These are phyloP conservation scores for Syngnathus typhle DNA, from an alignment of 2,113 vertebrate genomes.

Conservation along the genomic window DNA sequence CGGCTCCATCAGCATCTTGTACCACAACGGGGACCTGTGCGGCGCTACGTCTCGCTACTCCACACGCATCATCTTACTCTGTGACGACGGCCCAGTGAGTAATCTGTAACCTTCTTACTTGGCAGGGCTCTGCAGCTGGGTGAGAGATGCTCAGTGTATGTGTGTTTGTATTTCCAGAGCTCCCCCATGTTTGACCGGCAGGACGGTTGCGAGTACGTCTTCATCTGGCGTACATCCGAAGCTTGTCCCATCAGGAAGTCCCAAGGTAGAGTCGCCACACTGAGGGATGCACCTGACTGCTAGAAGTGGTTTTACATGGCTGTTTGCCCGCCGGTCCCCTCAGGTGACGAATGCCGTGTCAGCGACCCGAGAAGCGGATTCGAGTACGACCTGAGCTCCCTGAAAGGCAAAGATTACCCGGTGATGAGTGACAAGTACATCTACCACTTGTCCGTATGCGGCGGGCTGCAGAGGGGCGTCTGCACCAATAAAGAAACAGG, in stretches of 20 bases:
- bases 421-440: slow-evolving; percentile 70
- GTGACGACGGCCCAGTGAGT: slow-evolving; percentile 78
- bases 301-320: background rate
- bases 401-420: slow-evolving; percentile 68
- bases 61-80: slow-evolving; percentile 85
- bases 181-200: slow-evolving; percentile 80
- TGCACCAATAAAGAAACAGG: slow-evolving; percentile 53
- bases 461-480: slow-evolving; percentile 50
- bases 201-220: slow-evolving; percentile 85
- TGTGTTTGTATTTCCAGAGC: slow-evolving; percentile 67
- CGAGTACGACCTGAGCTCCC: slow-evolving; percentile 77
- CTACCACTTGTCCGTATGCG: slow-evolving; percentile 85
- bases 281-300: background rate
- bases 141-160: background rate
- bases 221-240: slow-evolving; percentile 89
- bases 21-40: slow-evolving; percentile 84
- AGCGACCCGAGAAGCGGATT: slow-evolving; percentile 79
- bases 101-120: background rate
- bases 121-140: background rate
- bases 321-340: background rate
- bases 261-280: slow-evolving; percentile 68
- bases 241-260: slow-evolving; percentile 82
- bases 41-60: slow-evolving; percentile 70
- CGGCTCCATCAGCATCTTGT: slow-evolving; percentile 84
- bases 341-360: slow-evolving; percentile 83